Base-by-base conservation (phyloP, 2,888 invertebrate genomes). In the Lysandra coridon region DNA sequence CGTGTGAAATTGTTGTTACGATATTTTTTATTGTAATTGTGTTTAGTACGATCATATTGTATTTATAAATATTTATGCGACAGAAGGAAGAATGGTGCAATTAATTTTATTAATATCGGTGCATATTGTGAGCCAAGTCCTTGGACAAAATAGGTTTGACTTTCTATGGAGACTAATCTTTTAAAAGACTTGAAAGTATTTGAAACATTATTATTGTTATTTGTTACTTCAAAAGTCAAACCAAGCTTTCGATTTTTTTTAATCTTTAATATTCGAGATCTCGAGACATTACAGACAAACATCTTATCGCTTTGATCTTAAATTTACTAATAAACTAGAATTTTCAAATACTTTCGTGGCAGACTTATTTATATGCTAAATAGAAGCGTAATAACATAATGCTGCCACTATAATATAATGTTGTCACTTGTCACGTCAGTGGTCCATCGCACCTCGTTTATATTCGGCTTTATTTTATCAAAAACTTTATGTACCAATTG, bases 11-110 rank as follows among this genome's bases (percentile, higher is more conserved):
- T 74, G n/a, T 76, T 57, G 76, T 76, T 76, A 76, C 33, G 6
- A 53, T 76, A 30, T 57, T 57, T 76, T 76, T 44, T 14, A 78
- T 79, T 79, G 73, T 81, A 80, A 81, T 81, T 82, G 80, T 83
- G 81, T 80, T 82, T 81, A 83, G 80, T 83, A 81, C 80, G 80
- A 81, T 83, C 40, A 81, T 83, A 23, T 23, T 23, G 82, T 76
- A 76, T 76, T 76, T 76, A 33, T 53, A 76, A 76, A 53, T 76
- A 76, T 76, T 76, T 76, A 76, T 76, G 76, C 80, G 73, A 80
- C 79, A 81, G 83, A 83, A 83, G 83, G 84, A 84, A 84, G 84
- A 83, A 83, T 82, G 83, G 84, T 85, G 85, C 85, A 84, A 85
- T 83, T 82, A 69, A 69, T 37, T 69, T 69, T 69, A 69, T 69